Conservation (phyloP, 2,797 vertebrate genomes). For the Siniperca scherzeri region DNA sequence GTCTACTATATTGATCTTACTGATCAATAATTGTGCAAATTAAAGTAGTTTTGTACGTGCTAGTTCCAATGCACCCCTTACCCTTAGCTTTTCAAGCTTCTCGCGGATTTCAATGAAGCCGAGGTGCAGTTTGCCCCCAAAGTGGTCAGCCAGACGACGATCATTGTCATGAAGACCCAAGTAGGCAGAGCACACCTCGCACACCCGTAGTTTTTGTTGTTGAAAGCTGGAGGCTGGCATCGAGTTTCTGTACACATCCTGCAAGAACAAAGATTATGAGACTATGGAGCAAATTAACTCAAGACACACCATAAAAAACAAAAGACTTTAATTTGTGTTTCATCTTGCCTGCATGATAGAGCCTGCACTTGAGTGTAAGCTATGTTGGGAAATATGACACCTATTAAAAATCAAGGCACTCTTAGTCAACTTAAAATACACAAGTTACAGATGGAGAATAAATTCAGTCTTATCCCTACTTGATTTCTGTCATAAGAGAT, state of each 20-base stretch:
- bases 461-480: background rate
- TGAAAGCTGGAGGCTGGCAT: slow-evolving; percentile 99
- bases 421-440: background rate
- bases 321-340: background rate
- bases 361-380: background rate
- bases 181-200: slow-evolving; percentile 98
- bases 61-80: slow-evolving; percentile 56
- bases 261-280: slow-evolving; percentile 22
- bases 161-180: slow-evolving; percentile 98
- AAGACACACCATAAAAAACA: background rate
- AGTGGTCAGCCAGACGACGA: slow-evolving; percentile 96
- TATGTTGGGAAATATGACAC: background rate
- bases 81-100: slow-evolving; percentile 97
- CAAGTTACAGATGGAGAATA: background rate
- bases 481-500: background rate
- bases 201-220: slow-evolving; percentile 97
- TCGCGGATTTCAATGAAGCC: slow-evolving; percentile 99
- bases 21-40: background rate
- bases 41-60: background rate
- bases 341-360: background rate
- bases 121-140: slow-evolving; percentile 97
- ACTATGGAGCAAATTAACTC: background rate
- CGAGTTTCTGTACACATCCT: slow-evolving; percentile 98
- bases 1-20: background rate
- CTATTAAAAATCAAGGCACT: background rate